Evolutionary conservation across 2,888 invertebrate species (phyloP).

Genomic region (Siphlonurus alternatus): DNA sequence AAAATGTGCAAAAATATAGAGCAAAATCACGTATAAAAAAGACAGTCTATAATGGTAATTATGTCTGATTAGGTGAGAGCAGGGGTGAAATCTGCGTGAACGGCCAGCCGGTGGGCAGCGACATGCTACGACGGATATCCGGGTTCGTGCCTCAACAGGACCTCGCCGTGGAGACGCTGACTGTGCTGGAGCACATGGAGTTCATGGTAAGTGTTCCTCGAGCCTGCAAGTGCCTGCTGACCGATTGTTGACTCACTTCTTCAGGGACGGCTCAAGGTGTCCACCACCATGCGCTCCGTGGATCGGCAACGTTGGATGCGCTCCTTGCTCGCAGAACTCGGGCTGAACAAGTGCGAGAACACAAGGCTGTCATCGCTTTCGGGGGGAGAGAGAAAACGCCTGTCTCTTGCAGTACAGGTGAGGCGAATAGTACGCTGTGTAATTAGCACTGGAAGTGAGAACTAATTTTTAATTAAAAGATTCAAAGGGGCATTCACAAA

Average conservation of each 20-base stretch:
- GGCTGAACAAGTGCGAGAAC: slow-evolving; percentile 49
- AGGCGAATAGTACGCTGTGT: neutral
- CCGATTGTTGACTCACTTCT: slow-evolving; percentile 12
- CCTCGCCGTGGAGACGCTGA: slow-evolving; percentile 57
- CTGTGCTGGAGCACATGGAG: slow-evolving; percentile 64
- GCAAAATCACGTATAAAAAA: too few relatives aligned
- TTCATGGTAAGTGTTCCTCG: slow-evolving; percentile 52
- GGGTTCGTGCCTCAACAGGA: slow-evolving; percentile 79
- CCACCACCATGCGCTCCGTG: slow-evolving; percentile 28
- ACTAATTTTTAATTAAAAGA: too few relatives aligned
- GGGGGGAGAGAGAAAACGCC: slow-evolving; percentile 75
- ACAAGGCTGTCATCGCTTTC: slow-evolving; percentile 62
- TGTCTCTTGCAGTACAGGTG: slow-evolving; percentile 77
- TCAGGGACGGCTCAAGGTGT: slow-evolving; percentile 63
- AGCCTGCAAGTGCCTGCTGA: neutral
- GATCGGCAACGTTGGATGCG: slow-evolving; percentile 28
- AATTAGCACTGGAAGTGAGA: neutral
- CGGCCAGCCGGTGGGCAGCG: slow-evolving; percentile 41
- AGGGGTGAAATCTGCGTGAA: slow-evolving; percentile 54
- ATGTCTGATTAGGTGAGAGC: slow-evolving; percentile 29
- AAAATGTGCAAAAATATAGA: too few relatives aligned
- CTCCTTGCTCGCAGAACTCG: slow-evolving; percentile 43
- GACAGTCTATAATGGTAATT: neutral
- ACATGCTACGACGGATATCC: slow-evolving; percentile 54
- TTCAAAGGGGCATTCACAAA: too few relatives aligned